These are phyloP conservation scores for Zaprionus kolodkinae DNA, from an alignment of 1,140 invertebrate genomes.

Conservation along the genomic window DNA sequence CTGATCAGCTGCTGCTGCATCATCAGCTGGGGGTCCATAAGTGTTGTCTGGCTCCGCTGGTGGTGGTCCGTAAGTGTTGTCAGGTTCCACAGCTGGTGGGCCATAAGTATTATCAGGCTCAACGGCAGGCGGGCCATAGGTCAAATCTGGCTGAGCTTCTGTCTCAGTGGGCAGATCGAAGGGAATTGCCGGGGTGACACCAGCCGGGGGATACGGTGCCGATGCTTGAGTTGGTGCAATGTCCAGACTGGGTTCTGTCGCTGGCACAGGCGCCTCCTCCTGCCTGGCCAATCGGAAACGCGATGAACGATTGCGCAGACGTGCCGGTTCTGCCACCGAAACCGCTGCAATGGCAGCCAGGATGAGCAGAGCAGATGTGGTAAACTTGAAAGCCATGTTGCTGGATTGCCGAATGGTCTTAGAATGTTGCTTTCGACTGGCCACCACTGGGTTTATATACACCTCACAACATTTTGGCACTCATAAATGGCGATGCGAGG, in stretches of 20 bases:
- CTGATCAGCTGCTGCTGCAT: conserved; percentile 40
- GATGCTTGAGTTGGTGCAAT: conserved; percentile 55
- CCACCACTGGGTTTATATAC: conserved; percentile 54
- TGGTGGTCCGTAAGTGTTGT: conserved; percentile 72
- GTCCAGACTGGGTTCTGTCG: conserved; percentile 39
- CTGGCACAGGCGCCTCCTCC: conserved; percentile 56
- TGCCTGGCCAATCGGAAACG: conserved; percentile 64
- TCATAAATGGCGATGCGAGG: conserved; percentile 66
- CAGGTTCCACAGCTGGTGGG: conserved; percentile 52
- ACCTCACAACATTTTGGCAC: conserved; percentile 31
- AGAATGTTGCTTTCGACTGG: conserved; percentile 64
- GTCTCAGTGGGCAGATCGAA: conserved; percentile 74
- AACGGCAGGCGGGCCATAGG: conserved; percentile 60
- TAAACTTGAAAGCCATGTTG: conserved; percentile 74
- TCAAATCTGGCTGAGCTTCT: conserved; percentile 74
- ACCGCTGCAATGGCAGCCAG: conserved; percentile 48
- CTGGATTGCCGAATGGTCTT: conserved; percentile 49
- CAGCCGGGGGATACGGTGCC: conserved; percentile 74
- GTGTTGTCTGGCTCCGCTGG: conserved; percentile 24
- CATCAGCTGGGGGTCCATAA: conserved; percentile 29
- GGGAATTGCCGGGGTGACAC: conserved; percentile 70
- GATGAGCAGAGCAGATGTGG: conserved; percentile 51
- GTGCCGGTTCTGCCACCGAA: conserved; percentile 52
- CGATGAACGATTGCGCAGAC: conserved; percentile 54
- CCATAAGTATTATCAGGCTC: conserved; percentile 64